Evolutionary conservation across 2,797 vertebrate species (phyloP).

Genomic region (Pachyuromys duprasi): DNA sequence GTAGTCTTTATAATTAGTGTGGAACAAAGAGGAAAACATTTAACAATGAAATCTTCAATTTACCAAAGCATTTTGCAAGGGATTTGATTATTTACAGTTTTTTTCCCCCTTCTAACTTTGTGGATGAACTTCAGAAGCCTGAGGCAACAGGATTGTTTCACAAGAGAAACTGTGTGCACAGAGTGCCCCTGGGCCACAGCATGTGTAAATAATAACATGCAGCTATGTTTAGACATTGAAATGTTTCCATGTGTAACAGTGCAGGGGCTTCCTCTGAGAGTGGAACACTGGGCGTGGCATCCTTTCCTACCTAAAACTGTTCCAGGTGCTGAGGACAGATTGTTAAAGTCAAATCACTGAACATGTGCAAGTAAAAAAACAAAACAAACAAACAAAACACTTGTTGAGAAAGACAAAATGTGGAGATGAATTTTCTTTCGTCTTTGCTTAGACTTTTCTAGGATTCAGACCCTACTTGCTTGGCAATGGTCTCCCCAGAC

Average conservation of each 20-base stretch:
- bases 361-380: not conserved
- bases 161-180: not conserved
- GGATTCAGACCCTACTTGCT: not conserved
- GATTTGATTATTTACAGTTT: conserved; percentile 57
- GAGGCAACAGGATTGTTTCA: conserved; percentile 55
- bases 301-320: not conserved
- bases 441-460: not conserved
- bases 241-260: conserved; percentile 32
- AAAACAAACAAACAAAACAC: not conserved
- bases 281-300: not conserved
- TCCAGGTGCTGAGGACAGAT: not conserved
- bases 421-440: not conserved
- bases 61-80: conserved; percentile 61
- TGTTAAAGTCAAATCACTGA: not conserved
- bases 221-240: conserved; percentile 59
- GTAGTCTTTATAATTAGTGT: not conserved
- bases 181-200: not conserved
- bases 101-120: not conserved
- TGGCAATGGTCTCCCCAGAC: not conserved
- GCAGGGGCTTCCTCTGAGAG: conserved; percentile 1
- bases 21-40: conserved; percentile 31
- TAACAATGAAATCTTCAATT: conserved; percentile 38
- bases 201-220: conserved; percentile 38
- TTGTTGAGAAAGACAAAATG: not conserved
- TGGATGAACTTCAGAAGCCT: conserved; percentile 51